Evolutionary conservation across 2,113 vertebrate genomes (phyloP).

Genomic region (Chlorodrepanis virens): DNA sequence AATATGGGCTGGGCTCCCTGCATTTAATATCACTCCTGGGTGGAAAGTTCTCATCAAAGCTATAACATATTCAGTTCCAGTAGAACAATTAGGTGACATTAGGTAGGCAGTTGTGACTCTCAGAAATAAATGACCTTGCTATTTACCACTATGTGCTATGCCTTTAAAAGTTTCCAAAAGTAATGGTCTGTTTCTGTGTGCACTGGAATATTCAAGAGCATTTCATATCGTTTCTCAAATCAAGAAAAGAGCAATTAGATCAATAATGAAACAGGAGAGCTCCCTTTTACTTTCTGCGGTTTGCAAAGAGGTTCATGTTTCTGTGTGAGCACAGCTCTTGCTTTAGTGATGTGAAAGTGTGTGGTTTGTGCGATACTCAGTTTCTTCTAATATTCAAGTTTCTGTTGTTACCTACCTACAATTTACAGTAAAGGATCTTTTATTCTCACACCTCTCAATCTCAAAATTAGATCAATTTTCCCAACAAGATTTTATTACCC

Average conservation of each 20-base stretch:
- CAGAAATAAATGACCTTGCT: not conserved
- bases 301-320: conserved; percentile 73
- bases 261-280: conserved; percentile 72
- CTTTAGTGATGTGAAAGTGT: conserved; percentile 81
- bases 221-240: conserved; percentile 70
- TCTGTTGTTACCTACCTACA: conserved; percentile 71
- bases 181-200: not conserved
- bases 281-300: conserved; percentile 77
- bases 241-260: conserved; percentile 69
- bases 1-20: not conserved
- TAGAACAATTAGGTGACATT: conserved; percentile 22
- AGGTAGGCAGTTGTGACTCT: not conserved
- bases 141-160: not conserved
- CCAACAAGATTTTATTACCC: conserved; percentile 41
- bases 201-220: conserved; percentile 62
- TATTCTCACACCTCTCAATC: conserved; percentile 66
- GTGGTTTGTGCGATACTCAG: conserved; percentile 70
- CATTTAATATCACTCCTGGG: not conserved
- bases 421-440: conserved; percentile 75
- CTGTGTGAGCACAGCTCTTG: conserved; percentile 70
- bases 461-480: conserved; percentile 69
- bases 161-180: conserved; percentile 49
- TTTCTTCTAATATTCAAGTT: conserved; percentile 75
- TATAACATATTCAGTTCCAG: not conserved
- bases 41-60: not conserved